Evolutionary conservation across 2,113 vertebrate genomes (phyloP), one percentile per base, ranked within the genome.

Genomic region (Lamprotornis superbus): DNA sequence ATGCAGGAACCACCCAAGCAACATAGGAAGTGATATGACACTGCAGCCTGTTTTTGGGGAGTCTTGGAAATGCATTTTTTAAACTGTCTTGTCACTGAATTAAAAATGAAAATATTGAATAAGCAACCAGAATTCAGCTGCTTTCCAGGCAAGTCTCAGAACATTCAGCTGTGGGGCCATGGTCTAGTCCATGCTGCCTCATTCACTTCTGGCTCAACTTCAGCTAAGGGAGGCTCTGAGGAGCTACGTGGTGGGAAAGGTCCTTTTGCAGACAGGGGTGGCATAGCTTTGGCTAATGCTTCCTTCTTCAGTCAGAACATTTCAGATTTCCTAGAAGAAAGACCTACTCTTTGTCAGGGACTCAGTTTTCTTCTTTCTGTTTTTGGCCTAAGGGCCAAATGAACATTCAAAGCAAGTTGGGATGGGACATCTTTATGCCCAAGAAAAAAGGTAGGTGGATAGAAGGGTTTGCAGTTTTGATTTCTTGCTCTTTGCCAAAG

Each of bases 231-330:
- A 56, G 21, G 22, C 11, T 83, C 61, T 49, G 63, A 49, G 25
- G 56, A 52, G 9, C 30, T 47, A 11, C 0, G 0, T 23, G 50
- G 15, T 46, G 33, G 70, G 74, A 74, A 81, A 44, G 17, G 8
- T 12, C n/a, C 24, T 90, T 64, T 76, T 27, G 4, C 46, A 37
- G 28, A 17, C 33, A 76, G 20, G 7, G 46, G 3, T 82, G 70
- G 53, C 68, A 60, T 11, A 40, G 73, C 27, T 89, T 87, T 67
- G 64, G 24, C 28, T 63, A 15, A 55, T 78, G 42, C 25, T 74
- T 63, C 22, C 25, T 67, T 56, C 68, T 59, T 65, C 44, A 22
- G 39, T 30, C 31, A 30, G 61, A 83, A 39, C 2, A 2, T 57
- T 74, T 57, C 55, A 57, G 19, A 3, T 35, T 82, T 71, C 61